Evolutionary conservation across 2,888 invertebrate genomes (phyloP), one percentile per base, ranked within the genome.

Genomic region (Hyles lineata): DNA sequence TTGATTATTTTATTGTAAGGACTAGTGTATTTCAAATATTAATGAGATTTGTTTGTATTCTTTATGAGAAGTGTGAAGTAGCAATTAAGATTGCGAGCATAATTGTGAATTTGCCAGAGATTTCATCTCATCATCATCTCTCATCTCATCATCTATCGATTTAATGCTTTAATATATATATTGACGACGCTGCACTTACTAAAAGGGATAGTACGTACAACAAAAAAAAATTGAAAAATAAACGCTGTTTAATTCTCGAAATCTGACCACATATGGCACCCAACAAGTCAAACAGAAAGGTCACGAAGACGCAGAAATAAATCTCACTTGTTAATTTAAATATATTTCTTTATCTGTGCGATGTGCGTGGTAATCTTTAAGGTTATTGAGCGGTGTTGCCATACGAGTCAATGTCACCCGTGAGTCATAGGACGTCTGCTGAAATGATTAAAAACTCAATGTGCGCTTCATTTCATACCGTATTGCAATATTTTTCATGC

Each of bases 331-430:
- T 67, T 67, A 35, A 67, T 43, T 67, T 67, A 43, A 50, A 67
- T 50, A 50, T 23, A 67, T 21, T 55, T 55, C 50, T 50, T 67
- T 67, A 23, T 67, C 15, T 50, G 2, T 23, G 35, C 11, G 17
- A 21, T 63, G 21, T 50, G 8, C 11, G 15, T 35, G 15, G 35
- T 43, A 43, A 11, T 63, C 43, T 43, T 63, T 67, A 67, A 67
- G 67, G 67, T 67, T 50, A 67, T 67, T 67, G 43, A 17, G 50
- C 43, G 50, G 21, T 32, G 60, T 61, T 72, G 52, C 72, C 63
- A 72, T 50, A 70, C 70, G 32, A 71, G 52, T 75, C 77, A 77
- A 77, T 76, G 78, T 76, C 76, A 75, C 67, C 43, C 67, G 50
- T 72, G 70, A 72, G 15, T 72, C 70, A 72, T 35, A 62, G 69